Conservation (phyloP, 2,113 vertebrate genomes). For the Serinus canaria region DNA sequence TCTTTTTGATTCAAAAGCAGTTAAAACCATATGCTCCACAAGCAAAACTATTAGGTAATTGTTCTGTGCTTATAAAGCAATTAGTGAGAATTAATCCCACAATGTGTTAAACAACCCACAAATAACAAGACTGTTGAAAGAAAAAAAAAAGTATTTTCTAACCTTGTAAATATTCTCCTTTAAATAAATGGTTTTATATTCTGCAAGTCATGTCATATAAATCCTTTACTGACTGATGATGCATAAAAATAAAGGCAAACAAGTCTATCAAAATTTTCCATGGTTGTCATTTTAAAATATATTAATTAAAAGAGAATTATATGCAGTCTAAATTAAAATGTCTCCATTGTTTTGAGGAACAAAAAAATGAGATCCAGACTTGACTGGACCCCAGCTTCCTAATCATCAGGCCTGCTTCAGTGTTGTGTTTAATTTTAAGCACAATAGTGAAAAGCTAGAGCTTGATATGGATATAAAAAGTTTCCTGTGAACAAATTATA, state of each 20-base stretch:
- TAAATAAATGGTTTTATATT: not conserved
- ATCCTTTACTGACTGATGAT: not conserved
- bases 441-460: not conserved
- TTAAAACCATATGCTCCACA: not conserved
- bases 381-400: not conserved
- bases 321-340: not conserved
- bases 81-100: not conserved
- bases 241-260: not conserved
- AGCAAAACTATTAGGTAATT: not conserved
- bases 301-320: not conserved
- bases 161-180: not conserved
- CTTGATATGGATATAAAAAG: not conserved
- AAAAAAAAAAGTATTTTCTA: not conserved
- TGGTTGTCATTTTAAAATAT: not conserved
- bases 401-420: not conserved
- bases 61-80: not conserved
- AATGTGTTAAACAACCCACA: not conserved
- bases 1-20: not conserved
- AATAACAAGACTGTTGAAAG: not conserved
- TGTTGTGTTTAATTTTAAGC: not conserved
- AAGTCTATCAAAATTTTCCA: not conserved
- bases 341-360: not conserved
- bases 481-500: not conserved
- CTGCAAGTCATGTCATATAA: not conserved
- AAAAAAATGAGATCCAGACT: not conserved